Percentiles rank a stretch among this genome's conserved stretches.
phyloP scores from a whole-genome alignment of 1,140 invertebrate species.

The Grapholita molesta region DNA sequence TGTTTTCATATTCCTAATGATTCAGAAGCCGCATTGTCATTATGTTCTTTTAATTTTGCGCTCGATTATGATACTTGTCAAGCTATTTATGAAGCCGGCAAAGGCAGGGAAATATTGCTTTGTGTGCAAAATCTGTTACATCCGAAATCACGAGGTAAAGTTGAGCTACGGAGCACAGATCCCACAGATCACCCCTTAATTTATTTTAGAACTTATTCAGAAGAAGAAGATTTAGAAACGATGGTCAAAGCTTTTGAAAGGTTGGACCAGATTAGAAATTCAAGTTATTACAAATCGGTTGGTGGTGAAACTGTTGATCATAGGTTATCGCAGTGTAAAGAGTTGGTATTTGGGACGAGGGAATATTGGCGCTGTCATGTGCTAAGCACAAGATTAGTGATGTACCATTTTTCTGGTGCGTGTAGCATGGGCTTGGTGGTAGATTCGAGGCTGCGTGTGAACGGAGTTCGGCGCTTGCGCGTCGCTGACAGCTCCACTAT shows the following conservation, averaged over 20 bases:
- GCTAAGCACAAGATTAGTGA: neutral
- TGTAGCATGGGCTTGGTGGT: constrained; percentile 33
- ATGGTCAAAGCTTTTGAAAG: constrained; percentile 25
- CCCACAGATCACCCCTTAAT: constrained; percentile 33
- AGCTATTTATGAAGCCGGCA: constrained; percentile 22
- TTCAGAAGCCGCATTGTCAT: neutral
- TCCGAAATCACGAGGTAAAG: constrained; percentile 34
- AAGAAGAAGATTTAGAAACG: constrained; percentile 30
- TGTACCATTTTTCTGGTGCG: constrained; percentile 30
- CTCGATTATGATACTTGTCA: constrained; percentile 28
- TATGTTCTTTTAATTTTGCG: constrained; percentile 18
- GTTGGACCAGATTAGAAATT: constrained; percentile 23
- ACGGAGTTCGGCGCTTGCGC: constrained; percentile 49
- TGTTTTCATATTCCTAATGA: constrained; percentile 18
- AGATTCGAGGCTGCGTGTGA: constrained; percentile 51
- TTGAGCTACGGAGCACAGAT: constrained; percentile 28
- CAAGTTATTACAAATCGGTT: constrained; percentile 26
- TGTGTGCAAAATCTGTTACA: constrained; percentile 19
- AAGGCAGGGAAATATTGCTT: constrained; percentile 27
- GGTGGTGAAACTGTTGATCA: constrained; percentile 25
- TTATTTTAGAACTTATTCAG: constrained; percentile 19
- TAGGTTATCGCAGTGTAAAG: constrained; percentile 16
- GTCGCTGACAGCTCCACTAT: constrained; percentile 66
- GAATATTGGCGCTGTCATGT: constrained; percentile 32
- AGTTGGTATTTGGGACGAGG: constrained; percentile 1